These are phyloP conservation scores for Habrosyne pyritoides DNA, from an alignment of 2,888 invertebrate genomes.

Conservation along the genomic window DNA sequence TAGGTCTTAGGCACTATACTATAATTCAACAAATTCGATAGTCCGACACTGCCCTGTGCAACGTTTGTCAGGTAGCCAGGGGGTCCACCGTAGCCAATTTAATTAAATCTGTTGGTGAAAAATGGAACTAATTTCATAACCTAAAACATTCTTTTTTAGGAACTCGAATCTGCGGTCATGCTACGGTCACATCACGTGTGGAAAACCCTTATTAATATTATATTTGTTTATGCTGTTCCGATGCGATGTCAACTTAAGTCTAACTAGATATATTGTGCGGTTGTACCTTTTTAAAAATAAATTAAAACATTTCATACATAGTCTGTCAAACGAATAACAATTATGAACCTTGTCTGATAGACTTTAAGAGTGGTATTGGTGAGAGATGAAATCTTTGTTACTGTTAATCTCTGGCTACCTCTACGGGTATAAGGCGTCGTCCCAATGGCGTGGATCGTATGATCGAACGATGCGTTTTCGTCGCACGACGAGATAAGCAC, in stretches of 20 bases:
- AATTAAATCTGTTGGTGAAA: too few relatives aligned
- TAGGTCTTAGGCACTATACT: too few relatives aligned
- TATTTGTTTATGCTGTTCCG: not conserved
- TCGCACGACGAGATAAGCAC: too few relatives aligned
- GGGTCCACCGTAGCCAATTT: too few relatives aligned
- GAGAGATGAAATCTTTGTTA: not conserved
- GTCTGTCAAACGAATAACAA: not conserved
- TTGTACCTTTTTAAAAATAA: not conserved
- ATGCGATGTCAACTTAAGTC: not conserved
- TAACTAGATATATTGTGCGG: not conserved
- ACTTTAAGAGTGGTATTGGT: not conserved
- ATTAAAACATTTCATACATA: not conserved
- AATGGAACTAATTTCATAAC: too few relatives aligned
- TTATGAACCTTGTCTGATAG: not conserved
- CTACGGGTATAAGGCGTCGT: too few relatives aligned
- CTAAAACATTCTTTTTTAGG: too few relatives aligned
- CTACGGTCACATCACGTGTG: not conserved
- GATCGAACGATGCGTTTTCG: too few relatives aligned
- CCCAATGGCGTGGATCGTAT: too few relatives aligned
- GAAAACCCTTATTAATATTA: not conserved
- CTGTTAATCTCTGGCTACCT: not conserved
- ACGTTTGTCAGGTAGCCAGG: too few relatives aligned
- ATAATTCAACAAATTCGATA: too few relatives aligned
- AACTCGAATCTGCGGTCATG: not conserved
- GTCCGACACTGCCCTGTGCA: too few relatives aligned